These are phyloP conservation scores for Muscina levida DNA, from an alignment of 2,888 invertebrate species.

Conservation along the genomic window DNA sequence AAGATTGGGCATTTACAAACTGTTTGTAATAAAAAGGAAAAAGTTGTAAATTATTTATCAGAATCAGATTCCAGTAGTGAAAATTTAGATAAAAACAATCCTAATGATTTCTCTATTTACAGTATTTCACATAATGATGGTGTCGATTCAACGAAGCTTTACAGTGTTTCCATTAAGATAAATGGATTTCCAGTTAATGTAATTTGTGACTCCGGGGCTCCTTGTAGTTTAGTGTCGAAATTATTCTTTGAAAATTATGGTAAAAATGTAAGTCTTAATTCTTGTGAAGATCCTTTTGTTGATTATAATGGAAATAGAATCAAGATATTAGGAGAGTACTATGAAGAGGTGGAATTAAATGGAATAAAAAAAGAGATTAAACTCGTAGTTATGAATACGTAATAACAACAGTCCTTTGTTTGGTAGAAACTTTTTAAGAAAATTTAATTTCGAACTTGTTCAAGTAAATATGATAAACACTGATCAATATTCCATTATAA, in stretches of 20 bases:
- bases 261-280: conserved; percentile 42
- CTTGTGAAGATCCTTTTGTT: conserved; percentile 44
- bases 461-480: conserved; percentile 42
- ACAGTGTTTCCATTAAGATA: conserved; percentile 41
- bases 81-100: conserved; percentile 18
- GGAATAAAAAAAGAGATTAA: conserved; percentile 42
- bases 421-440: conserved; percentile 50
- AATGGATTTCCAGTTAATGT: conserved; percentile 40
- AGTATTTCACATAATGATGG: conserved; percentile 26
- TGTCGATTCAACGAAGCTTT: conserved; percentile 42
- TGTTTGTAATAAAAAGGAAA: conserved; percentile 27
- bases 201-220: conserved; percentile 46
- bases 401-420: conserved; percentile 46
- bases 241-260: conserved; percentile 34
- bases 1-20: conserved; percentile 43
- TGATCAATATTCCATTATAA: conserved; percentile 28
- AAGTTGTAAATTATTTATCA: conserved; percentile 44
- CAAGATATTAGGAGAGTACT: conserved; percentile 28
- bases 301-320: conserved; percentile 42
- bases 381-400: conserved; percentile 41
- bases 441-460: conserved; percentile 48
- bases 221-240: conserved; percentile 47
- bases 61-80: conserved; percentile 7
- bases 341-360: conserved; percentile 26
- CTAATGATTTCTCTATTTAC: conserved; percentile 48